phyloP scores from a whole-genome alignment of 2,888 invertebrate genomes.

The Furcula furcula region DNA sequence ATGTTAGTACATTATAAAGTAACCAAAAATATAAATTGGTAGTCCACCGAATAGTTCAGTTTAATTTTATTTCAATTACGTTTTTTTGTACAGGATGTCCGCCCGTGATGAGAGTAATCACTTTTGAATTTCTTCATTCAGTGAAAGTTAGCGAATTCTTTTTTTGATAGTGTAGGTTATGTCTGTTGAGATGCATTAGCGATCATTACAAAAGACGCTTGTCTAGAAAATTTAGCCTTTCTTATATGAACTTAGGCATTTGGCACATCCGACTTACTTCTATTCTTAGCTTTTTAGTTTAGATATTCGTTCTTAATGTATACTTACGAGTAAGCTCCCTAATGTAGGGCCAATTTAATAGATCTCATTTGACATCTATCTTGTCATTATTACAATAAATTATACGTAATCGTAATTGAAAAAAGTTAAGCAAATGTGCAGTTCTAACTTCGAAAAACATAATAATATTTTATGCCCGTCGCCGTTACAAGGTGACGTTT shows the following conservation, averaged over 20 bases:
- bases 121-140: slow-evolving; percentile 50
- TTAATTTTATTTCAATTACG: slow-evolving; percentile 59
- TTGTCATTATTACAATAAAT: too few species aligned
- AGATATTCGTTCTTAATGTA: too few species aligned
- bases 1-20: slow-evolving; percentile 34
- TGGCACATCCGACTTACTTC: too few species aligned
- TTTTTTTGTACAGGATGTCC: slow-evolving; percentile 63
- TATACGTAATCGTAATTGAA: too few species aligned
- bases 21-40: slow-evolving; percentile 39
- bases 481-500: too few species aligned
- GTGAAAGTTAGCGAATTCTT: slow-evolving; percentile 53
- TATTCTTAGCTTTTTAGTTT: too few species aligned
- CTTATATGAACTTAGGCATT: neutral
- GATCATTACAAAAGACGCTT: slow-evolving; percentile 9
- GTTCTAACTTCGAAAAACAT: too few species aligned
- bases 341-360: too few species aligned
- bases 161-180: slow-evolving; percentile 17
- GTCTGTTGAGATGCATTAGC: slow-evolving; percentile 5
- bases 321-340: too few species aligned
- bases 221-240: slow-evolving; percentile 5
- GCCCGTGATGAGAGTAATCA: slow-evolving; percentile 49
- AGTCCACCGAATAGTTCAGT: slow-evolving; percentile 38
- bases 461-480: too few species aligned
- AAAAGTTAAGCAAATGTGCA: too few species aligned
- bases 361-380: too few species aligned